Percentiles rank a stretch among this genome's conserved stretches.
Conservation (phyloP, 2,113 vertebrate species). For the Hemibagrus wyckioides region DNA sequence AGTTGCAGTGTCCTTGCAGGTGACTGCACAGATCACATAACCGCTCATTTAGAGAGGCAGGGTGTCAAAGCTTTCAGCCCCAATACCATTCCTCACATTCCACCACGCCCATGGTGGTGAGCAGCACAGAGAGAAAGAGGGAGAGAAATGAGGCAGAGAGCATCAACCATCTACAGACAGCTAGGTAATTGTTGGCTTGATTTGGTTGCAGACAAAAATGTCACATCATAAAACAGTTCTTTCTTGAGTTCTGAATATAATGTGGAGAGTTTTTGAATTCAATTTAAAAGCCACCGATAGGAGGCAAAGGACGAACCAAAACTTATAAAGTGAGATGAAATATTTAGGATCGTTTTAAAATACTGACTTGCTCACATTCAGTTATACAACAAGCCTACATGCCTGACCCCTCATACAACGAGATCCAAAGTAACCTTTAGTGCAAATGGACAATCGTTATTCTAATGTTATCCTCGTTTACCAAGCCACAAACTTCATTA, state of each 20-base stretch:
- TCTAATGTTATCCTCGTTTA: neutral
- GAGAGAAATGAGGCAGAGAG: conserved; percentile 22
- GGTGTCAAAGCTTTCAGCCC: conserved; percentile 35
- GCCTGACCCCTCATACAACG: neutral
- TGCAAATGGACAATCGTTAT: neutral
- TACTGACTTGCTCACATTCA: neutral
- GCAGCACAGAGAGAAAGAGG: conserved; percentile 14
- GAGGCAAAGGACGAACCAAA: neutral
- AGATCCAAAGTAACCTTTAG: neutral
- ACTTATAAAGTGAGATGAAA: neutral
- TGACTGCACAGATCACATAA: conserved; percentile 49
- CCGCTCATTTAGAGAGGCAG: conserved; percentile 33
- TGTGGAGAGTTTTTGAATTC: neutral
- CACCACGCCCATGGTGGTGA: conserved; percentile 13
- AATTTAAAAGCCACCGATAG: neutral
- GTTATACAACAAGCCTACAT: neutral
- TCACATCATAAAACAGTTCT: neutral
- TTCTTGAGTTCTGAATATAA: neutral
- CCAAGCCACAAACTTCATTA: neutral
- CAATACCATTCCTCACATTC: conserved; percentile 50
- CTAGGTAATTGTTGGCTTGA: neutral
- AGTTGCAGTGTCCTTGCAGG: conserved; percentile 21
- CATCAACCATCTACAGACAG: neutral
- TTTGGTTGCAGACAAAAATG: neutral
- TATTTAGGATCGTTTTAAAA: neutral